Evolutionary conservation across 2,797 vertebrate genomes (phyloP), one percentile per base, ranked within the genome.

Genomic region (Syngnathus acus): DNA sequence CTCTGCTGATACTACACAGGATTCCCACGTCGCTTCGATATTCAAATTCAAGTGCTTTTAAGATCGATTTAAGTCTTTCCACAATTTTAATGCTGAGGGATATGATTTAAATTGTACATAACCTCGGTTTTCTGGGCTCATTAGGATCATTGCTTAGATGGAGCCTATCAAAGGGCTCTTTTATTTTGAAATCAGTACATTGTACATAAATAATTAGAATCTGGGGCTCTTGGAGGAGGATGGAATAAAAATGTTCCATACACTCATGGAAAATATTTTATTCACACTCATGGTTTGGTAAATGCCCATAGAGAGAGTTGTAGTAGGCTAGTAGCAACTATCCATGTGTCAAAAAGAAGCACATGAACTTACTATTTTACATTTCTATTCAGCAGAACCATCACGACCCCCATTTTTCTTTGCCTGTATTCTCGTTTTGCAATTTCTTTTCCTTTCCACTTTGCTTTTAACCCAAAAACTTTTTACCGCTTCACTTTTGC

Each of bases 401-500:
- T 62, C 13, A 2, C 40, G 1, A 8, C 21, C 13, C 32, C 13
- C 54, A 57, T 43, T 21, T 60, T 60, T 43, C n/a, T 26, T 61
- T 61, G 9, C 58, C 58, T 6, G 10, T 9, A 2, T 26, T 21
- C 4, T 19, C 38, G 40, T 21, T 61, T 32, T 32, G 43, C 39
- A 61, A 70, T 65, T 61, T 65, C 40, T 1, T 53, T 65, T 62
- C 38, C 37, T 65, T 66, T 62, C 68, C 11, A 38, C 26, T 64
- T 19, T 70, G 63, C 71, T 54, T 54, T 57, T 37, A 17, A 38
- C 55, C 47, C 32, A 9, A 62, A 32, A 72, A 68, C 55, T 65
- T 42, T 65, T 64, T 63, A 53, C 60, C 32, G 37, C 64, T 5
- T 48, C 63, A 42, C 19, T 51, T 51, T 21, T 13, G 9, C 50